Evolutionary conservation across 2,888 invertebrate genomes (phyloP), one percentile per base, ranked within the genome.

Genomic region (Agrilus cyanescens): DNA sequence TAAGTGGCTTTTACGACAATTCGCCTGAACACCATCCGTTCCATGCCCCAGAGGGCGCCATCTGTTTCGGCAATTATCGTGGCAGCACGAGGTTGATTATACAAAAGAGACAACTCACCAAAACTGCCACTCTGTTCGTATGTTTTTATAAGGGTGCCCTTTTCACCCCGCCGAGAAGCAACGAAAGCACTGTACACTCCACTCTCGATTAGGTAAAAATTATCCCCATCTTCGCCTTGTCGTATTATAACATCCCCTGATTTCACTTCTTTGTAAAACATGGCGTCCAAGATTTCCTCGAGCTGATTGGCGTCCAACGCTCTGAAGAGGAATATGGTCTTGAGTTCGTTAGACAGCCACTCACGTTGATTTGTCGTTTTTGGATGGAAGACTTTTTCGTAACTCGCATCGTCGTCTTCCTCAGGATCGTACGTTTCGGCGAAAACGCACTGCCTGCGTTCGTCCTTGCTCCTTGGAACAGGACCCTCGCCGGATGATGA

Each of bases 391-490:
- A 80, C 82, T 57, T 80, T 78, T 45, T 78, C 25, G 25, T 25
- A 73, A 41, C 80, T 82, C 50, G 82, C 82, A 46, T 78, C 80
- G 56, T 88, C 87, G 68, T 91, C 91, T 51, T 87, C 86, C 67
- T 90, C 91, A 12, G 93, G 93, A 72, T 93, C 86, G 63, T 91
- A 93, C 8, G 90, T 82, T 72, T 93, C 93, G 50, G 93, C 90
- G 65, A 91, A 91, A 45, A 93, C 90, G 39, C 85, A 86, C 74
- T 87, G 87, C 66, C 87, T 79, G 48, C 87, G 78, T 53, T 74
- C 73, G 61, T 77, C 75, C 65, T 12, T 15, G 13, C 4, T 15
- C 25, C 25, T 25, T 1, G 25, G 25, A 8, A 10, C 25, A 4
- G 8, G 25, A 10, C 10, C 10, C 10, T 25, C 25, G 4, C 15